A percentile compares a stretch with the other conserved stretches of the same genome.
Conservation (phyloP, 2,797 vertebrate genomes). For the Leptodactylus fallax region DNA sequence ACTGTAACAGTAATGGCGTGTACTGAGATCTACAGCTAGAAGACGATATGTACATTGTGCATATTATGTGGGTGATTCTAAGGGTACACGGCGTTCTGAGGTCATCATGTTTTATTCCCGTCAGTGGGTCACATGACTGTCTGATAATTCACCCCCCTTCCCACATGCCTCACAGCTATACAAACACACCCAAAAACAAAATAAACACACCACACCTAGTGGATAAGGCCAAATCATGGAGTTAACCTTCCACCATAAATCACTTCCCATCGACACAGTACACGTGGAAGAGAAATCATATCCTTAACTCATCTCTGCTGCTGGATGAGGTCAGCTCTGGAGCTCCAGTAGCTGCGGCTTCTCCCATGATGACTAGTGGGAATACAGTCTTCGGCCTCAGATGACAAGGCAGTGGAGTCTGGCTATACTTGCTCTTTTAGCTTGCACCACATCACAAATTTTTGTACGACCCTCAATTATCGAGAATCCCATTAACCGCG, state of each 20-base stretch:
- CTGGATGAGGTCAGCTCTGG: neutral
- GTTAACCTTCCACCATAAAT: slow-evolving; percentile 24
- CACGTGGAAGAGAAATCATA: slow-evolving; percentile 17
- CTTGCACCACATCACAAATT: too few species aligned
- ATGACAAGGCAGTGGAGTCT: too few species aligned
- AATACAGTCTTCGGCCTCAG: neutral
- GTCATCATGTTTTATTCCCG: neutral
- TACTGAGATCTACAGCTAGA: neutral
- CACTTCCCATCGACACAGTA: neutral
- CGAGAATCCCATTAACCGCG: too few species aligned
- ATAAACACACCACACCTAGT: slow-evolving; percentile 45
- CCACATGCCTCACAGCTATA: slow-evolving; percentile 36
- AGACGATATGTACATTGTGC: neutral
- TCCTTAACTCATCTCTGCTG: neutral
- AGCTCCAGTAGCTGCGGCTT: neutral
- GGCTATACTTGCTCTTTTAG: too few species aligned
- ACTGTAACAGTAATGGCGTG: too few species aligned
- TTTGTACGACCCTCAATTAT: too few species aligned
- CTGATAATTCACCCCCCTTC: slow-evolving; percentile 7
- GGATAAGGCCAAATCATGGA: slow-evolving; percentile 20
- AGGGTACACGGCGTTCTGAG: neutral
- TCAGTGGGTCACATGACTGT: slow-evolving; percentile 17
- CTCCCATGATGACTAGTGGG: neutral
- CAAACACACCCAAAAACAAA: slow-evolving; percentile 19
- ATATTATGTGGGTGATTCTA: neutral